phyloP scores from a whole-genome alignment of 2,888 invertebrate genomes.

The Ophion ventricosus region DNA sequence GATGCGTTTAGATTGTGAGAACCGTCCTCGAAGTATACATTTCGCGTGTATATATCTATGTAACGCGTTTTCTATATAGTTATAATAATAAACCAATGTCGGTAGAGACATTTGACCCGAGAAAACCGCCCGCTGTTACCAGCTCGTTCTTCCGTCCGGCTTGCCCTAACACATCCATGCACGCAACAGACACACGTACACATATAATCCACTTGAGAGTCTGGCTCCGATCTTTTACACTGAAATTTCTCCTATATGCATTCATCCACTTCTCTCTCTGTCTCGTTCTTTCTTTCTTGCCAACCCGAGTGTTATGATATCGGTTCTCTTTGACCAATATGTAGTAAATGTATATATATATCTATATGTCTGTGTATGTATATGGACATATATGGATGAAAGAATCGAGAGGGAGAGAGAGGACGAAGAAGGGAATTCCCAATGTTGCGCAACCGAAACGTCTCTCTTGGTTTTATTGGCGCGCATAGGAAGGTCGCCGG shows the following conservation, averaged over 20 bases:
- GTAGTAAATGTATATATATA: conserved; percentile 6
- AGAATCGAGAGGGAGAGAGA: background rate
- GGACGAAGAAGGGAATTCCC: conserved; percentile 38
- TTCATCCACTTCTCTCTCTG: conserved; percentile 32
- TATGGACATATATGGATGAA: background rate
- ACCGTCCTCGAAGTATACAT: too few species aligned
- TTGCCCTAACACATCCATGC: conserved; percentile 64
- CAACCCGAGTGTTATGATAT: conserved; percentile 75
- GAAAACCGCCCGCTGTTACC: conserved; percentile 80
- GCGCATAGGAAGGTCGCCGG: conserved; percentile 49
- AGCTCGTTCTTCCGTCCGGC: conserved; percentile 74
- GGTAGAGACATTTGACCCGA: conserved; percentile 79
- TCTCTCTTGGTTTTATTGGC: conserved; percentile 38
- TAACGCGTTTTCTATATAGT: conserved; percentile 24
- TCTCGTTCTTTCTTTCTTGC: conserved; percentile 33
- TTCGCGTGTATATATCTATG: too few species aligned
- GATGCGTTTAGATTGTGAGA: too few species aligned
- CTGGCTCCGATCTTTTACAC: conserved; percentile 52
- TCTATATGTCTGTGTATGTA: background rate
- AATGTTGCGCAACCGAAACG: conserved; percentile 45
- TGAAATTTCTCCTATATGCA: conserved; percentile 49
- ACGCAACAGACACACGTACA: background rate
- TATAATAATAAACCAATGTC: conserved; percentile 78
- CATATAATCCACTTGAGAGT: conserved; percentile 12
- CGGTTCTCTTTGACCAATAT: conserved; percentile 69